Evolutionary conservation across 2,113 vertebrate species (phyloP).

Genomic region (Oryzias curvinotus): DNA sequence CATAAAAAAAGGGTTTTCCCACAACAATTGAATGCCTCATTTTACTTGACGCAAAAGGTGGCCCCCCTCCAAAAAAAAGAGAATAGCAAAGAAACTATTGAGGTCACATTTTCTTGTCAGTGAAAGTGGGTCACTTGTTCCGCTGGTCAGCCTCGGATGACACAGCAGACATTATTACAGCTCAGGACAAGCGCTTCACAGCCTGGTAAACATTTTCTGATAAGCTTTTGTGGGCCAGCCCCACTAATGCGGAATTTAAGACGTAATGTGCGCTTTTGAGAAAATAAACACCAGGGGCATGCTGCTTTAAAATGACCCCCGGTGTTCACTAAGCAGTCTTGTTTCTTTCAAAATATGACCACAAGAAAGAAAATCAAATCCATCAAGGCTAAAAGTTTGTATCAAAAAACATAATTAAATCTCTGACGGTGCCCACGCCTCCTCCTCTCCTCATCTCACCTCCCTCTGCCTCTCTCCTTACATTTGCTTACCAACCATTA

Average conservation of each 20-base stretch:
- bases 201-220: background rate
- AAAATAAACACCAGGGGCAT: background rate
- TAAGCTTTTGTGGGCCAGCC: background rate
- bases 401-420: conserved; percentile 54
- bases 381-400: conserved; percentile 23
- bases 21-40: conserved; percentile 2
- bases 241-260: background rate
- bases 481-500: conserved; percentile 36
- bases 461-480: conserved; percentile 12
- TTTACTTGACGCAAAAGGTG: conserved; percentile 46
- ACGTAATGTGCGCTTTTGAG: no score
- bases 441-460: conserved; percentile 2
- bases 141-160: conserved; percentile 48
- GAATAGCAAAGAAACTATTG: conserved; percentile 63
- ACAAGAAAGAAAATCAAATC: background rate
- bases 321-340: conserved; percentile 32
- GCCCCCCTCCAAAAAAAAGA: conserved; percentile 39
- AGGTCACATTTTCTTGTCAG: conserved; percentile 65
- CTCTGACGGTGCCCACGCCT: conserved; percentile 29
- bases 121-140: conserved; percentile 69
- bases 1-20: background rate
- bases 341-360: conserved; percentile 43
- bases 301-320: no score
- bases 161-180: conserved; percentile 30
- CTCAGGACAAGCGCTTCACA: conserved; percentile 10